Evolutionary conservation across 2,797 vertebrate species (phyloP).

Genomic region (Myiotriccus ornatus): DNA sequence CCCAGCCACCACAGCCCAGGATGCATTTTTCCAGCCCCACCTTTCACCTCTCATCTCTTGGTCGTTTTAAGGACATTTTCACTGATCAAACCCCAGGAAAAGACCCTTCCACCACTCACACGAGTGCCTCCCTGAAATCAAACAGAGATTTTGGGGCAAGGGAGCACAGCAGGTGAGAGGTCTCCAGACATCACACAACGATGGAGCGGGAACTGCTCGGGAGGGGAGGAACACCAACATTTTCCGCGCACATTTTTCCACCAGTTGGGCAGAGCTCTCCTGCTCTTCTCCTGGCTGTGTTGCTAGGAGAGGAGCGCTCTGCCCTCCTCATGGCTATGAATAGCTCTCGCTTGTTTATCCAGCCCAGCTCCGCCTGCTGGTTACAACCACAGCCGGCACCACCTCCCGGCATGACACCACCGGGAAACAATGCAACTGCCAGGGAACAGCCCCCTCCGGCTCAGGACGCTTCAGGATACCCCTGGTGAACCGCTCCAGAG

Average conservation of each 20-base stretch:
- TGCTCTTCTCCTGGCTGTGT: conserved; percentile 58
- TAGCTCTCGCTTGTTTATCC: conserved; percentile 63
- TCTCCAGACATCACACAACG: neutral
- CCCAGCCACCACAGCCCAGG: rapidly evolving
- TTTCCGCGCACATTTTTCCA: neutral
- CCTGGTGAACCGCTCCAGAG: neutral
- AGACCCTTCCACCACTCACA: neutral
- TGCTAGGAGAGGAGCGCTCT: conserved; percentile 70
- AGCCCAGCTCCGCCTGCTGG: conserved; percentile 67
- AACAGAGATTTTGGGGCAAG: neutral
- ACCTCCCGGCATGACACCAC: conserved; percentile 34
- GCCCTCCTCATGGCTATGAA: conserved; percentile 65
- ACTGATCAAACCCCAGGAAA: neutral
- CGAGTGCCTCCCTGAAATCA: rapidly evolving
- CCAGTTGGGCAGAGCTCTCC: conserved; percentile 57
- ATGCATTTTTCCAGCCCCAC: rapidly evolving
- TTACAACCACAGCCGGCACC: conserved; percentile 64
- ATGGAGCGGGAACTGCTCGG: neutral
- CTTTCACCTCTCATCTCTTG: neutral
- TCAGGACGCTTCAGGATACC: neutral
- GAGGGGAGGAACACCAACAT: neutral
- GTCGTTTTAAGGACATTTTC: neutral
- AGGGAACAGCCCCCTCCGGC: neutral
- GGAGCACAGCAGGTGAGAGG: neutral
- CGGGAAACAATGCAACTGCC: conserved; percentile 37